Base-by-base conservation (phyloP, 2,797 vertebrate species). In the Hypotaenidia philippensis region DNA sequence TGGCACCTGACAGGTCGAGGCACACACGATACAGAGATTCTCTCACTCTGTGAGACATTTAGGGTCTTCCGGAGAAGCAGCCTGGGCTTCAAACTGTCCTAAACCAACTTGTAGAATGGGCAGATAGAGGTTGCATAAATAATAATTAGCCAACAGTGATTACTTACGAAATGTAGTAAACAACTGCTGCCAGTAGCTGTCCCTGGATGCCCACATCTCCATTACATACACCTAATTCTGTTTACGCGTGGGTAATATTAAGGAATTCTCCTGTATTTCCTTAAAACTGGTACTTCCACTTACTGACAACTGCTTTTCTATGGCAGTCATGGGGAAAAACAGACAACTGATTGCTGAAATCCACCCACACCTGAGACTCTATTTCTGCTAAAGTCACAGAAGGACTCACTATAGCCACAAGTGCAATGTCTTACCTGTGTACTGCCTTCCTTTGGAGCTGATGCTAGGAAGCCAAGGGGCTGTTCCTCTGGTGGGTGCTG, bases 1-100 rank as follows among this genome's bases (percentile, higher is more conserved):
- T 2, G 6, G 44, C 34, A 80, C 66, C 36, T n/a, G 18, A 44
- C 12, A 31, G 21, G 23, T 44, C 38, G 19, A 65, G 31, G 44
- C 29, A 70, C 11, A 25, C 0, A 3, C 1, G 2, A 55, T 29
- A 25, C 4, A 47, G 23, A 29, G 32, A 47, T 47, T 38, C 40
- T 38, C 19, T 60, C 38, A 45, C 44, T 66, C 5, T 6, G 13
- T 31, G 36, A 34, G 21, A 36, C 13, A 59, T 31, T 53, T 32
- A 22, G 27, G 27, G 29, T 38, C 38, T 53, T 45, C n/a, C 23
- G 53, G 55, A 45, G 32, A 55, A 60, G 55, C 23, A 18, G 36
- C 47, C 23, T 53, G 27, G 9, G 31, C n/a, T 64, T 69, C 32
- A 45, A 9, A 53, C n/a, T n/a, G 55, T 10, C 22, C 38, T 53